Evolutionary conservation across 2,888 invertebrate species (phyloP).

Genomic region (Saturnia pavonia): DNA sequence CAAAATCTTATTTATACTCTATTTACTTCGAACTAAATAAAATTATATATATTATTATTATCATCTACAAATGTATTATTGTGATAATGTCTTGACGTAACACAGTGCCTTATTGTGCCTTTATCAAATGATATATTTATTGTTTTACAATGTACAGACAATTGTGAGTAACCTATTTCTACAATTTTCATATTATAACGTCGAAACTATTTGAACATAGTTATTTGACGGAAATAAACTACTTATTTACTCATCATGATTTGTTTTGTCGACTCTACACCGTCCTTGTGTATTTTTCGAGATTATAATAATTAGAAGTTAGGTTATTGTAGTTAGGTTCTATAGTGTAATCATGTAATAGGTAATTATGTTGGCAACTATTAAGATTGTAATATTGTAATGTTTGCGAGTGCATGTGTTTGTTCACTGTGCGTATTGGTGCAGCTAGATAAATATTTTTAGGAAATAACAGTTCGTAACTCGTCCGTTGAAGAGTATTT

Average conservation of each 20-base stretch:
- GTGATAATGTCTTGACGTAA: slow-evolving; percentile 79
- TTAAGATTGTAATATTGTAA: slow-evolving; percentile 43
- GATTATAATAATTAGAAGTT: slow-evolving; percentile 74
- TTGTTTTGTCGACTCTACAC: slow-evolving; percentile 77
- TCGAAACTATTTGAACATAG: slow-evolving; percentile 60
- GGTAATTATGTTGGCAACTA: slow-evolving; percentile 69
- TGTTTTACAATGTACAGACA: slow-evolving; percentile 69
- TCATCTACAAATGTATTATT: slow-evolving; percentile 51
- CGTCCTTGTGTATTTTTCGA: slow-evolving; percentile 81
- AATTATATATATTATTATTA: slow-evolving; percentile 47
- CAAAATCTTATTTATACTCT: slow-evolving; percentile 27
- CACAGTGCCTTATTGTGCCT: slow-evolving; percentile 81
- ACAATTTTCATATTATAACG: slow-evolving; percentile 56
- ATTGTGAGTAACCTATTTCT: slow-evolving; percentile 67
- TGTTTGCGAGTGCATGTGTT: slow-evolving; percentile 31
- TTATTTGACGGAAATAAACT: slow-evolving; percentile 64
- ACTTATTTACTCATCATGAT: slow-evolving; percentile 66
- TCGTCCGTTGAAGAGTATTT: slow-evolving; percentile 12
- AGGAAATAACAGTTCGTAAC: slow-evolving; percentile 37
- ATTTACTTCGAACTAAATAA: slow-evolving; percentile 30
- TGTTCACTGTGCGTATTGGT: slow-evolving; percentile 53
- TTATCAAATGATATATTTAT: slow-evolving; percentile 72
- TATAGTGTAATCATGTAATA: slow-evolving; percentile 67
- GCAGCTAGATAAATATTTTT: slow-evolving; percentile 60
- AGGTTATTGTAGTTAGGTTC: slow-evolving; percentile 71